Base-by-base conservation (phyloP, 1,140 invertebrate species). In the Pemphigus obesinymphae region DNA sequence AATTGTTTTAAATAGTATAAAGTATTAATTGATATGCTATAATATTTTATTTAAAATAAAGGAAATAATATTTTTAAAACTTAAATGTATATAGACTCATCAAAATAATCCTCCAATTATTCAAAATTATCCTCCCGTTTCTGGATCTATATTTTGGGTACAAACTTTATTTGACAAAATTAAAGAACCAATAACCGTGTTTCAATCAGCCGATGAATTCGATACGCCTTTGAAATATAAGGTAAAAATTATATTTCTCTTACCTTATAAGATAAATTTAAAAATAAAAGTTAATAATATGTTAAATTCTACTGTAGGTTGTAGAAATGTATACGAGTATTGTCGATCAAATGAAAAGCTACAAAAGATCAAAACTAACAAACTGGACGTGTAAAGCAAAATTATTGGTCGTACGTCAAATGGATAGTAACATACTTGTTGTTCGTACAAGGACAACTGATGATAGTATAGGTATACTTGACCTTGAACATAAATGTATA, bases 91-190 rank as follows among this genome's bases (percentile, higher is more conserved):
- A n/a, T 13, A 45, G 91, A 89, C 89, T 86, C 90, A 90, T 82
- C 91, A 91, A 83, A 90, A 91, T 83, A 88, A 90, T 82, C 95
- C 95, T 0, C 93, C 93, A 1, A 85, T 96, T 17, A 88, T 92
- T 17, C 90, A 91, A 66, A 90, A 95, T 85, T 92, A 95, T 84
- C 93, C 95, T 0, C 91, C 92, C 0, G 88, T 91, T 23, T 91
- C 93, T 29, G 95, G 95, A 26, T 90, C 93, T 20, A 94, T 97
- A 72, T 93, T 90, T 85, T 97, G 95, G 95, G 91, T 91, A 6
- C 89, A 93, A 45, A 89, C 92, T 58, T 86, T 96, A 17, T 94
- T 94, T 84, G 89, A 92, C 83, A 91, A 91, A 81, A 88, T 97
- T 23, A 96, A 94, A 86, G 89, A 89, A 75, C 91, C 94, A 0